Base-by-base conservation (phyloP, 1,140 invertebrate species). In the Mamestra configurata region DNA sequence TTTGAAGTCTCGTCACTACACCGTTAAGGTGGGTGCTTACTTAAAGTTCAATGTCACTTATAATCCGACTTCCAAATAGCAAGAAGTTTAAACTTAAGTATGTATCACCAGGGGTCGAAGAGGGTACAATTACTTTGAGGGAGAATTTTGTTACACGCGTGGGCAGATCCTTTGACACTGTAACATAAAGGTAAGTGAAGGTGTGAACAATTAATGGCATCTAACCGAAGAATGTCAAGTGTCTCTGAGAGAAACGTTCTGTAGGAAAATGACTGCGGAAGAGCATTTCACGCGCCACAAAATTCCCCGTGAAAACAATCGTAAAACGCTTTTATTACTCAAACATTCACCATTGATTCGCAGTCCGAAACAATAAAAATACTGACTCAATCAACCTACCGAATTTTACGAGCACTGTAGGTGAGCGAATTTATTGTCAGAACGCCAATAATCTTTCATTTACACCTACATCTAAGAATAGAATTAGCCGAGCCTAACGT, bases 291-390 rank as follows among this genome's bases (percentile, higher is more conserved):
- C 91, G 92, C 85, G 80, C 93, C 90, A 94, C 93, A 94, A 94
- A 94, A 85, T 93, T 88, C 84, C 84, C 88, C 90, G 92, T 93
- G 93, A 92, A 93, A 93, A 92, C 91, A 93, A 92, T 93, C 92
- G 89, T 94, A 94, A 94, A 93, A 90, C 82, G 85, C 71, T 90
- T 89, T 94, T 94, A 94, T 91, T 91, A 91, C 92, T 91, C 83
- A 87, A 94, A 93, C 93, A 93, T 94, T 93, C 89, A 79, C 93
- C 92, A 93, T 93, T 93, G 93, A 93, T 94, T 94, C 92, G 90
- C 90, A 88, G 87, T 79, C 88, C 86, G 79, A 89, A 93, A 93
- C 90, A 94, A 93, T 94, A 94, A 94, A 94, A 94, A 92, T 93
- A 93, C 93, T 92, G 89, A 92, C 92, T 93, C 91, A 93, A 93